phyloP scores from a whole-genome alignment of 2,888 invertebrate species.

The Rhingia rostrata region DNA sequence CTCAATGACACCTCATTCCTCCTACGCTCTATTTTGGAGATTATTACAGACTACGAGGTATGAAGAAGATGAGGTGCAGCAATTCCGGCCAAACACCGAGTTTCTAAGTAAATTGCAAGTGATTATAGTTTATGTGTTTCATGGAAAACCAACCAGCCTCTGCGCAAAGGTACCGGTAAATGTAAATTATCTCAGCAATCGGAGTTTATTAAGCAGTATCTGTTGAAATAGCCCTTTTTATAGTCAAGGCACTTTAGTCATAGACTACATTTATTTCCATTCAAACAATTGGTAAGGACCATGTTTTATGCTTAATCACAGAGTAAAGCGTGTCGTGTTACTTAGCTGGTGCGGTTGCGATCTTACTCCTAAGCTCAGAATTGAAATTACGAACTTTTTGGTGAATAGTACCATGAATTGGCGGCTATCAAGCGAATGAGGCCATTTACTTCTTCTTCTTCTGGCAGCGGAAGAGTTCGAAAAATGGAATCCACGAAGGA shows the following conservation, averaged over 20 bases:
- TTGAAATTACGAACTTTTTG: too few species aligned
- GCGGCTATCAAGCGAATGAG: too few species aligned
- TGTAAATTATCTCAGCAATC: slow-evolving; percentile 24
- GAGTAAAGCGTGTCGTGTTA: too few species aligned
- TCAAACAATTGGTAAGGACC: too few species aligned
- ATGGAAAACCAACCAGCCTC: background rate
- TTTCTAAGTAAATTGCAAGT: slow-evolving; percentile 48
- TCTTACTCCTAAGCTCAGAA: too few species aligned
- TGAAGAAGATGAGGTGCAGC: slow-evolving; percentile 56
- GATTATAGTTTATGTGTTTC: slow-evolving; percentile 32
- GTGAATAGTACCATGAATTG: too few species aligned
- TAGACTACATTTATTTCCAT: background rate
- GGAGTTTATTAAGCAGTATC: background rate
- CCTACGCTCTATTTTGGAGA: slow-evolving; percentile 53
- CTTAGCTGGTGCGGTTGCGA: too few species aligned
- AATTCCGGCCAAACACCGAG: slow-evolving; percentile 7
- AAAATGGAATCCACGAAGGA: too few species aligned
- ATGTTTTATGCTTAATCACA: too few species aligned
- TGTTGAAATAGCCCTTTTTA: background rate
- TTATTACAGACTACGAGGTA: slow-evolving; percentile 16
- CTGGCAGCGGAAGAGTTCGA: too few species aligned
- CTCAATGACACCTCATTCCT: slow-evolving; percentile 66
- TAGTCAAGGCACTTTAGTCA: too few species aligned
- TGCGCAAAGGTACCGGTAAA: slow-evolving; percentile 44
- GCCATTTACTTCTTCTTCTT: too few species aligned